Percentiles rank a stretch among this genome's conserved stretches.
Evolutionary conservation across 1,140 invertebrate genomes (phyloP).

Genomic region (Nomia melanderi): DNA sequence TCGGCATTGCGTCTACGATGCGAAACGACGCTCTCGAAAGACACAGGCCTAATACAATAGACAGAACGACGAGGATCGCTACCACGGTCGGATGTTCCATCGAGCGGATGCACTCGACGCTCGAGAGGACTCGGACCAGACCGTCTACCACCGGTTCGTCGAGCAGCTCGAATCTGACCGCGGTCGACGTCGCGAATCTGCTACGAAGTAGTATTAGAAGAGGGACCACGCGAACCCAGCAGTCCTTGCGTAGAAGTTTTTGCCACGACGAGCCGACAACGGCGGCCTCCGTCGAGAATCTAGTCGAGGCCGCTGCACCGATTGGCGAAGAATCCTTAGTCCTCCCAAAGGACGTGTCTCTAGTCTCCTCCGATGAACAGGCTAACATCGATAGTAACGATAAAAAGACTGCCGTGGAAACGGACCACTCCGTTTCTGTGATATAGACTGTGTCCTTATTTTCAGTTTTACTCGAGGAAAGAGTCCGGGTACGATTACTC

Average conservation of each 20-base stretch:
- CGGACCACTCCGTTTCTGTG: conserved; percentile 78
- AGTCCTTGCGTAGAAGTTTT: conserved; percentile 64
- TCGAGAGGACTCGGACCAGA: conserved; percentile 44
- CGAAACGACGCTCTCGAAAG: conserved; percentile 19
- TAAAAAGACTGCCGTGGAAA: conserved; percentile 78
- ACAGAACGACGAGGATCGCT: conserved; percentile 64
- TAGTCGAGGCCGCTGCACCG: conserved; percentile 83
- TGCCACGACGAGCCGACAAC: conserved; percentile 69
- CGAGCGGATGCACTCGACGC: conserved; percentile 55
- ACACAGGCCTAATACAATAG: conserved; percentile 70
- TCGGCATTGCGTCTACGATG: not conserved
- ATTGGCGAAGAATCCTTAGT: conserved; percentile 82
- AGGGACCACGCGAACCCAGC: conserved; percentile 72
- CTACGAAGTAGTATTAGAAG: conserved; percentile 83
- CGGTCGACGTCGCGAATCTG: conserved; percentile 83
- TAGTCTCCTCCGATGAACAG: conserved; percentile 70
- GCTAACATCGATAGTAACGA: conserved; percentile 63
- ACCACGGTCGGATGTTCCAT: conserved; percentile 20
- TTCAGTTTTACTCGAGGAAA: not conserved
- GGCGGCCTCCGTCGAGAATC: conserved; percentile 81
- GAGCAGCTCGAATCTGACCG: conserved; percentile 79
- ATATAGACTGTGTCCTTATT: conserved; percentile 72
- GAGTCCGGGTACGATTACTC: not conserved
- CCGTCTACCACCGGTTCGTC: not conserved
- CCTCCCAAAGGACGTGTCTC: conserved; percentile 72